Percentiles rank a stretch among this genome's conserved stretches.
Conservation (phyloP, 2,888 invertebrate genomes). For the Epiblema foenella region DNA sequence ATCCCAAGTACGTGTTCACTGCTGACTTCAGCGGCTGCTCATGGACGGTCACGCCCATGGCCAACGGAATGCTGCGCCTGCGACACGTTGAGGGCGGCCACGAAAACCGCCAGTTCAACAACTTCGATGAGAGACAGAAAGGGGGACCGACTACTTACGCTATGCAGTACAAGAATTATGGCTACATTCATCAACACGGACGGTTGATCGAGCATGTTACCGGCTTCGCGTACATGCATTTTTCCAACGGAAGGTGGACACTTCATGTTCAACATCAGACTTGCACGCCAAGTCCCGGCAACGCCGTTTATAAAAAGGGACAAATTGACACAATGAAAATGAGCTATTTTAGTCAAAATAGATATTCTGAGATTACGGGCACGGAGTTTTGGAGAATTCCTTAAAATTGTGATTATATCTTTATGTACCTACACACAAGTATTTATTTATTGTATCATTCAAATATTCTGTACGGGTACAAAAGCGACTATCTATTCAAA, state of each 20-base stretch:
- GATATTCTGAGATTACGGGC: not conserved
- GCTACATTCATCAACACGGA: not conserved
- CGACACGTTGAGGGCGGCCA: not conserved
- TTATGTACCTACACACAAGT: too few species aligned
- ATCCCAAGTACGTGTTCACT: constrained; percentile 3
- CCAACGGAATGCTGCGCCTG: not conserved
- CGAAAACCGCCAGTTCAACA: not conserved
- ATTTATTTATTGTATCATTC: too few species aligned
- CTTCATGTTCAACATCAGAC: constrained; percentile 2
- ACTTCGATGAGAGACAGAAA: not conserved
- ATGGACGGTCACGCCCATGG: constrained; percentile 2
- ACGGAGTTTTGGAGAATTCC: not conserved
- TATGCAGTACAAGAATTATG: constrained; percentile 20
- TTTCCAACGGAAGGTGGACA: not conserved
- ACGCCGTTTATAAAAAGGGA: not conserved
- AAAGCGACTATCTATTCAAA: too few species aligned
- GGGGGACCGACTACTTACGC: not conserved
- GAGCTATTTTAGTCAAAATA: not conserved
- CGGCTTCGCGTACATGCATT: constrained; percentile 14
- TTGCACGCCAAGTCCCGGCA: not conserved
- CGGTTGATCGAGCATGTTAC: not conserved
- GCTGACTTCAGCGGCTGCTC: constrained; percentile 11
- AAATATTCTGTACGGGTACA: too few species aligned
- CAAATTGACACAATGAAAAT: not conserved
- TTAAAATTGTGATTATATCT: not conserved